A percentile compares a stretch with the other conserved stretches of the same genome.
Evolutionary conservation across 2,113 vertebrate genomes (phyloP).

Genomic region (Prionailurus bengalensis): DNA sequence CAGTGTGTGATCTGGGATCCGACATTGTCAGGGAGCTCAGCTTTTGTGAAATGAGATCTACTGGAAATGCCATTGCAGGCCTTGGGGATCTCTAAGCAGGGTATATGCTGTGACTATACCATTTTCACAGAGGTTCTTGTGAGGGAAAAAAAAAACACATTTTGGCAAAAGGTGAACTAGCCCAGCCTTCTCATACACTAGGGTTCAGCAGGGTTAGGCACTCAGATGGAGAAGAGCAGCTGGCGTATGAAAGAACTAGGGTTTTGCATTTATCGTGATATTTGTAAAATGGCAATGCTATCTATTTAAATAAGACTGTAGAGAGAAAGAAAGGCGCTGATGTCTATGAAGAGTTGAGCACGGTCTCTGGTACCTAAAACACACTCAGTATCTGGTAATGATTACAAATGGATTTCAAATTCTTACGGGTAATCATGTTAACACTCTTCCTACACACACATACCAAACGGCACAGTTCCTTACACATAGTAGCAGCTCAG

Average conservation of each 20-base stretch:
- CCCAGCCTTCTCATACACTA: background rate
- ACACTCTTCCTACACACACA: background rate
- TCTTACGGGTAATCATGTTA: background rate
- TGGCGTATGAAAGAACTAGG: background rate
- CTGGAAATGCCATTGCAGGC: background rate
- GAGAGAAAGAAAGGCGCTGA: background rate
- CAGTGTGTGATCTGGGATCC: background rate
- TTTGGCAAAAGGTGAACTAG: background rate
- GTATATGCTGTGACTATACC: background rate
- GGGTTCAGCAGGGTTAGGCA: background rate
- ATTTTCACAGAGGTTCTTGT: background rate
- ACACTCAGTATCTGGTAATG: background rate
- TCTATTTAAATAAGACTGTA: background rate
- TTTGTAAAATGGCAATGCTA: background rate
- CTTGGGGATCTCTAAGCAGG: background rate
- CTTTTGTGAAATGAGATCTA: background rate
- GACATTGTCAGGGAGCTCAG: accelerated
- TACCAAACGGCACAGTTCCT: background rate
- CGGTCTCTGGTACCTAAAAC: background rate
- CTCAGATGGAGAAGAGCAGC: background rate
- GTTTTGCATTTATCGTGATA: background rate
- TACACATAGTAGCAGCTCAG: background rate
- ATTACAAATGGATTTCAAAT: slow-evolving; percentile 3
- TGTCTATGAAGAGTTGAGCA: background rate
- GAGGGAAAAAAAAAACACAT: background rate